phyloP scores from a whole-genome alignment of 2,888 invertebrate species.

The Cephus sareptanus region DNA sequence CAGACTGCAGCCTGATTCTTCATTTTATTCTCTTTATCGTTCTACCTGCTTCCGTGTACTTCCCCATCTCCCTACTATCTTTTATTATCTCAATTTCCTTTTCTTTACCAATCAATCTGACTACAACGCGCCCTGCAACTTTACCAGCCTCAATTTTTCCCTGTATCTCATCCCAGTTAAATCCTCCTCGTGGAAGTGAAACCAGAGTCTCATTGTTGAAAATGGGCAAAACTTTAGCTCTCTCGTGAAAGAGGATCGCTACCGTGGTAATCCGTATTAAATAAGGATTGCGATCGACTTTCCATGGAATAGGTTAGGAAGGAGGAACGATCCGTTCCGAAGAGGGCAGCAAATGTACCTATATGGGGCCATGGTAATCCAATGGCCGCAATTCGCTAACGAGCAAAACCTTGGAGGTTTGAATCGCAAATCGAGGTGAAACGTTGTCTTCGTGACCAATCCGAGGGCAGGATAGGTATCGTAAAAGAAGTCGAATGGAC shows the following conservation, averaged over 20 bases:
- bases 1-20: background rate
- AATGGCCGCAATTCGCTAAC: background rate
- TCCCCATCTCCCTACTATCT: background rate
- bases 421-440: background rate
- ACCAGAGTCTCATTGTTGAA: background rate
- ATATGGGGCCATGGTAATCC: background rate
- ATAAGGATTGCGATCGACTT: background rate
- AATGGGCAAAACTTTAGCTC: background rate
- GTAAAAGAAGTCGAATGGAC: background rate
- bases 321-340: background rate
- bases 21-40: background rate
- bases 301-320: background rate
- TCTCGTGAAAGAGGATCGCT: background rate
- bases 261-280: background rate
- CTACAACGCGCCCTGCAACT: background rate
- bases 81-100: background rate
- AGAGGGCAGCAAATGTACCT: background rate
- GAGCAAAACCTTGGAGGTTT: constrained; percentile 4
- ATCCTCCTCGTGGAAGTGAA: background rate
- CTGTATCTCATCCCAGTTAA: background rate
- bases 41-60: background rate
- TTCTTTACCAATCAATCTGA: background rate
- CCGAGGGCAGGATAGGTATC: background rate
- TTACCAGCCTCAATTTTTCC: background rate
- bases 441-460: background rate